Evolutionary conservation across 64 coral and sea anemone genomes (phyloP).

Genomic region (Pocillopora damicornis): DNA sequence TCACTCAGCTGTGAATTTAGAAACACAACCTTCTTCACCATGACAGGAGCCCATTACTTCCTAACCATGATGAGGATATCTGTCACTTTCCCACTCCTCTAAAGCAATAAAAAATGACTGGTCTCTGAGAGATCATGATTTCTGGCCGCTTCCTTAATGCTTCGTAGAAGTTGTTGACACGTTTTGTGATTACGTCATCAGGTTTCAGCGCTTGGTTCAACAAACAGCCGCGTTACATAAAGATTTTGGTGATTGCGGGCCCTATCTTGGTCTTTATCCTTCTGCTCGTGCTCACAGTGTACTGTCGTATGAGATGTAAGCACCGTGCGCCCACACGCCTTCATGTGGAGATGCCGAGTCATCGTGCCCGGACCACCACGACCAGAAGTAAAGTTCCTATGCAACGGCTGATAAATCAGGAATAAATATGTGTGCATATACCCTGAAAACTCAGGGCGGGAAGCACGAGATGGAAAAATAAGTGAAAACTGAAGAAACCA

Average conservation of each 20-base stretch:
- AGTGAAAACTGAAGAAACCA: neutral
- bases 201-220: conserved; percentile 33
- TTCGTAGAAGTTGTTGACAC: no score
- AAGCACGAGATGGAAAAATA: neutral
- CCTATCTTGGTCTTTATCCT: neutral
- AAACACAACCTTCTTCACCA: no score
- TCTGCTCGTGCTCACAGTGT: neutral
- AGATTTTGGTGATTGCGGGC: conserved; percentile 23
- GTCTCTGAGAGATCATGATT: no score
- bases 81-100: no score
- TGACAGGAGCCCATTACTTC: no score
- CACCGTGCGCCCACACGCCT: conserved; percentile 18
- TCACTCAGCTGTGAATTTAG: neutral
- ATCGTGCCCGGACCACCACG: conserved; percentile 16
- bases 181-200: neutral
- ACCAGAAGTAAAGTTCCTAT: neutral
- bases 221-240: conserved; percentile 20
- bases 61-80: no score
- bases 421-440: neutral
- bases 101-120: no score
- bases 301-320: neutral
- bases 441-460: neutral
- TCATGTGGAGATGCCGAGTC: conserved; percentile 19
- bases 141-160: no score
- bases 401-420: conserved; percentile 7